These are phyloP conservation scores for Theretra japonica DNA, from an alignment of 2,888 invertebrate genomes.

Conservation along the genomic window DNA sequence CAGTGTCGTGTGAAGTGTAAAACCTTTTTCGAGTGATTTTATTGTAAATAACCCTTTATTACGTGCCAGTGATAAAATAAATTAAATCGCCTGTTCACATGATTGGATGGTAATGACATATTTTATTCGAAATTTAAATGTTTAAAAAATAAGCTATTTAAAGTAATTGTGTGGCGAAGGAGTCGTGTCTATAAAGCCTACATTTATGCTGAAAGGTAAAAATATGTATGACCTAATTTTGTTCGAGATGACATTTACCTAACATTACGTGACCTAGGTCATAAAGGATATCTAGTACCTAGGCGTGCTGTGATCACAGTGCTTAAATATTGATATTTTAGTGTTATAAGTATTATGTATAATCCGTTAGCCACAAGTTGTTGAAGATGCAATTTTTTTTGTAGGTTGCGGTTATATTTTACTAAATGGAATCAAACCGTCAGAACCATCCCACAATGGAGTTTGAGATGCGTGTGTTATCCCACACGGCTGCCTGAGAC, in stretches of 20 bases:
- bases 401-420: conserved; percentile 1
- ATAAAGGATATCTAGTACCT: conserved; percentile 36
- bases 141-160: not conserved
- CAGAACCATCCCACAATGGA: conserved; percentile 21
- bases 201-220: conserved; percentile 34
- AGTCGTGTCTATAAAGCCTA: not conserved
- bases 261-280: conserved; percentile 68
- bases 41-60: not conserved
- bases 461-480: not conserved
- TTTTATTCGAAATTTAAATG: not conserved
- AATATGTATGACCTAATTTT: conserved; percentile 64
- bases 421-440: conserved; percentile 12
- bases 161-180: not conserved
- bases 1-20: conserved; percentile 5
- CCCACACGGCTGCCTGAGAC: conserved; percentile 12
- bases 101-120: not conserved
- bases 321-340: not conserved
- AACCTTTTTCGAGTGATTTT: not conserved
- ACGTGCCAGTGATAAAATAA: conserved; percentile 5
- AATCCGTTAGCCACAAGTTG: not conserved
- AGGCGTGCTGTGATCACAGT: not conserved
- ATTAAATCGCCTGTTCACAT: not conserved
- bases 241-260: conserved; percentile 59
- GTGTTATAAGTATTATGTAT: not conserved
- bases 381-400: not conserved